Base-by-base conservation (phyloP, 2,888 invertebrate genomes). In the Blastobasis adustella region DNA sequence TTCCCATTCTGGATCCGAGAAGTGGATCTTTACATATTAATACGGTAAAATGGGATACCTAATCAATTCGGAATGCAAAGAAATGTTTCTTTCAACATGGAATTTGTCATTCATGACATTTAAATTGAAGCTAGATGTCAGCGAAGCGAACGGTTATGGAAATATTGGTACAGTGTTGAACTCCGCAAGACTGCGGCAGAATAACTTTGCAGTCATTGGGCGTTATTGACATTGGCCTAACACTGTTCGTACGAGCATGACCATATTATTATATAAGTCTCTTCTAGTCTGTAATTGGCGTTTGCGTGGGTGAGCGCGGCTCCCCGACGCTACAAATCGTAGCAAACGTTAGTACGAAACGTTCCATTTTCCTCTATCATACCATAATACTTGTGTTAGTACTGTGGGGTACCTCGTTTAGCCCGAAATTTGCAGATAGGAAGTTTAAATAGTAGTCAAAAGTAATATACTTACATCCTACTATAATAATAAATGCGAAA, bases 81-180 rank as follows among this genome's bases (percentile, higher is more conserved):
- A 40, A 47, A 41, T 10, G 41, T 43, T 49, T 49, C 8, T 44
- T 10, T 49, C 45, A 49, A 39, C 10, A n/a, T 39, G 45, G n/a
- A 39, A 46, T 53, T 49, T 70, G 62, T 53, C 63, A 73, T 73
- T 71, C 67, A 71, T 69, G 63, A 60, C 64, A 75, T 74, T 76
- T 65, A 76, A 73, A 76, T 76, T 56, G 58, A 52, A 53, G 51
- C 55, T 61, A 62, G 67, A 73, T 74, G 76, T 76, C 74, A 77
- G 61, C 55, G 59, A 52, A 64, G 55, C 53, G 52, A 73, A 67
- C 74, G 66, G 71, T 71, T 74, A 71, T 72, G 70, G 57, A 68
- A 75, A 78, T 71, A 49, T 53, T 54, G 52, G 57, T 55, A 61
- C 65, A 59, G 56, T 65, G 66, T 68, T 74, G 69, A 69, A 72